phyloP scores from a whole-genome alignment of 1,140 invertebrate genomes.

The Cataglyphis hispanica region DNA sequence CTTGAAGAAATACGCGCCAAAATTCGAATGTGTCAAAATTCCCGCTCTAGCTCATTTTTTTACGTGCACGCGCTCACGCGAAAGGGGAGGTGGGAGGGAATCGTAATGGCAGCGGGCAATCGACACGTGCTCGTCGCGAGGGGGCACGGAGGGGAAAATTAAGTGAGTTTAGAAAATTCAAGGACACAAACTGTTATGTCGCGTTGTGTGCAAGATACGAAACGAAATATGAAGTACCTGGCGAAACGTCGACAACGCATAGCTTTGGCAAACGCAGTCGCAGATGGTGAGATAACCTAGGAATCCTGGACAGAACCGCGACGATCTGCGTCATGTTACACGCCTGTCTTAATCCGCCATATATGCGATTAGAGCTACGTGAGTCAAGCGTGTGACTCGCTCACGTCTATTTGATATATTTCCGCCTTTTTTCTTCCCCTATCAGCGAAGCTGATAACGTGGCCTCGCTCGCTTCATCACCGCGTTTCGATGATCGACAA shows the following conservation, averaged over 20 bases:
- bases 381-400: neutral
- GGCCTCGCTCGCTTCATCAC: neutral
- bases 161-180: neutral
- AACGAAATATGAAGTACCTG: constrained; percentile 64
- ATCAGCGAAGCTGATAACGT: neutral
- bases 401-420: neutral
- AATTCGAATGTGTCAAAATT: constrained; percentile 55
- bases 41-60: constrained; percentile 37
- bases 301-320: constrained; percentile 77
- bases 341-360: neutral
- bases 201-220: neutral
- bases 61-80: neutral
- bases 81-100: neutral
- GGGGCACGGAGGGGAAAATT: constrained; percentile 18
- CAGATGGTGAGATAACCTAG: constrained; percentile 78
- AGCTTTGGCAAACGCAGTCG: constrained; percentile 75
- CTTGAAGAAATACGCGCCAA: neutral
- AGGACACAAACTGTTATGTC: neutral
- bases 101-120: constrained; percentile 55
- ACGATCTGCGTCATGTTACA: constrained; percentile 72
- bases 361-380: constrained; percentile 11
- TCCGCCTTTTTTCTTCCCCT: neutral
- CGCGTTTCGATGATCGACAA: neutral
- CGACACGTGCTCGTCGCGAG: constrained; percentile 63
- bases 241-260: constrained; percentile 71